Evolutionary conservation across 2,888 invertebrate species (phyloP).

Genomic region (Lumbricus terrestris): DNA sequence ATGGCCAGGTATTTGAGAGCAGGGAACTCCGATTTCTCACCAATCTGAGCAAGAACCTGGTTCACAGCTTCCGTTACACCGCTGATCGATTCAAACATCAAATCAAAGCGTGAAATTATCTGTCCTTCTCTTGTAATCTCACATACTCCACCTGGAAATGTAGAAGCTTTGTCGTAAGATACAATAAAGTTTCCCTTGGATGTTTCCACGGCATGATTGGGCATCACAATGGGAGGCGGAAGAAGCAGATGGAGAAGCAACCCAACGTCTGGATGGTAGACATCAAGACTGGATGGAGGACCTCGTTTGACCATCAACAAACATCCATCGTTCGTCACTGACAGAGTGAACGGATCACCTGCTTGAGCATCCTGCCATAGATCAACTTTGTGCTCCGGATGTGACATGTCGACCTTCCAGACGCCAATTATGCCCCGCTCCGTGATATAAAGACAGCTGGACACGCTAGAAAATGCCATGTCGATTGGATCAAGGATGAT

Average conservation of each 20-base stretch:
- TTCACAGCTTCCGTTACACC: background rate
- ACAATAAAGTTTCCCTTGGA: slow-evolving; percentile 4
- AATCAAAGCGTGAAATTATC: background rate
- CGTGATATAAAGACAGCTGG: background rate
- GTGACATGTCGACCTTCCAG: background rate
- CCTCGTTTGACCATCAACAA: background rate
- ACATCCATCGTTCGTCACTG: background rate
- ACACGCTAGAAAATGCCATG: background rate
- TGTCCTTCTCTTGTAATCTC: background rate
- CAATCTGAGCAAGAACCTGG: background rate
- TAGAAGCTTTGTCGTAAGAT: background rate
- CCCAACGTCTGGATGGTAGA: background rate
- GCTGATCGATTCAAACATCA: background rate
- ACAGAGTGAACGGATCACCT: background rate
- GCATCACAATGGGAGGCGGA: background rate
- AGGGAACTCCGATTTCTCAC: background rate
- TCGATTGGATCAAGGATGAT: background rate
- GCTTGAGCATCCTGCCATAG: background rate
- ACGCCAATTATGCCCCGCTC: background rate
- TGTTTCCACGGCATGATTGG: background rate
- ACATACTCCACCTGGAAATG: background rate
- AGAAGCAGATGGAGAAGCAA: background rate
- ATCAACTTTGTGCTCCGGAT: background rate
- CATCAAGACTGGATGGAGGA: background rate
- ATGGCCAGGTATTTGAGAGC: background rate